Evolutionary conservation across 2,797 vertebrate genomes (phyloP), one percentile per base, ranked within the genome.

Genomic region (Echiichthys vipera): DNA sequence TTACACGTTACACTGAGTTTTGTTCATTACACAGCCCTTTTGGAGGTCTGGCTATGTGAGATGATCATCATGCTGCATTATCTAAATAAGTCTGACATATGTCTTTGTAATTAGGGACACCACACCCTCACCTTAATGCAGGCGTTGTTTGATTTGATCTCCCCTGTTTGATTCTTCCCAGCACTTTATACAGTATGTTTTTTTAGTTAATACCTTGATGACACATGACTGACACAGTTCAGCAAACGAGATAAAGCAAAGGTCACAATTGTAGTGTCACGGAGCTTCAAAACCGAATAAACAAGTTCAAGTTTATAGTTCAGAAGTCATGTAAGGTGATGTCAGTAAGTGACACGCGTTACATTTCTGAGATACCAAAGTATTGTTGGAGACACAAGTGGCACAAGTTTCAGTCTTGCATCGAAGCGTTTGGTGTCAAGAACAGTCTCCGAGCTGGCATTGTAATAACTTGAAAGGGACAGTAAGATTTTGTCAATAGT

Each of bases 251-350:
- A 25, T 53, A 14, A 78, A 58, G 30, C 71, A 77, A 68, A 72
- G 78, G 70, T 77, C 71, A 61, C 10, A 40, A 2, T 14, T 39
- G 24, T 39, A 17, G 3, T 11, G 0, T 39, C 11, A 18, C 59
- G n/a, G n/a, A n/a, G n/a, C n/a, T n/a, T 61, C 15, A 3, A 42
- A 67, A 54, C 45, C 42, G 13, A 77, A 27, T 43, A 62, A 66
- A 71, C 54, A 30, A n/a, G 45, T 61, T 53, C 1, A 17, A 39
- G 62, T 64, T 64, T 45, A 32, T 79, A 75, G 66, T 71, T 72
- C 70, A 76, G 29, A 49, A 46, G 55, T 57, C 18, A 15, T 10
- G 24, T 27, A 14, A 50, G 30, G 25, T 15, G 25, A 36, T 18
- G 22, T 13, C 0, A 10, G 20, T 11, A n/a, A 37, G 24, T 29